Percentiles rank a stretch among this genome's conserved stretches.
Evolutionary conservation across 2,888 invertebrate species (phyloP).

Genomic region (Uropetala carovei): DNA sequence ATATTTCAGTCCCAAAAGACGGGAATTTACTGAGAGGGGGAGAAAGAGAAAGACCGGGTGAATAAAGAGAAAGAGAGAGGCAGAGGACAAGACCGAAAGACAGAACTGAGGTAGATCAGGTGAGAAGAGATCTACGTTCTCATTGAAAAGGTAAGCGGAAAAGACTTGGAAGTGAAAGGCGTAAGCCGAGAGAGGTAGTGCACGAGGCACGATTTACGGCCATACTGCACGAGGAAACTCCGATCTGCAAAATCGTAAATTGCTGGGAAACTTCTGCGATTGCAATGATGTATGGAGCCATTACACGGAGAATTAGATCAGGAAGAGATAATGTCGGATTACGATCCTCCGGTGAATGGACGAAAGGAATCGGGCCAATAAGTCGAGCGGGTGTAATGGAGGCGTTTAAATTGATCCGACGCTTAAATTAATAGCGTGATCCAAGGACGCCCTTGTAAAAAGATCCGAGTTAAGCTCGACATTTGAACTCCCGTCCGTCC

Average conservation of each 20-base stretch:
- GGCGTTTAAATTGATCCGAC: conserved; percentile 38
- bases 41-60: background rate
- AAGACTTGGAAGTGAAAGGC: conserved; percentile 32
- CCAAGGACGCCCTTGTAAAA: background rate
- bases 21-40: background rate
- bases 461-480: background rate
- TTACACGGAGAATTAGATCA: conserved; percentile 59
- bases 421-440: conserved; percentile 53
- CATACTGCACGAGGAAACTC: conserved; percentile 39
- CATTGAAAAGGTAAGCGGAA: conserved; percentile 52
- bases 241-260: conserved; percentile 34
- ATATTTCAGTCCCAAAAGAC: too few species aligned
- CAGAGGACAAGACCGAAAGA: background rate
- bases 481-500: conserved; percentile 17
- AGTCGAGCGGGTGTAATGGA: conserved; percentile 46
- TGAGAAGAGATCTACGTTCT: background rate
- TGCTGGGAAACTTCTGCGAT: conserved; percentile 43
- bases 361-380: conserved; percentile 40
- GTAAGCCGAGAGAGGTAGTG: conserved; percentile 36
- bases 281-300: conserved; percentile 52
- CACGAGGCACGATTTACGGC: conserved; percentile 41
- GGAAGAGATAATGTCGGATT: conserved; percentile 44
- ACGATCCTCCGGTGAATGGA: conserved; percentile 4
- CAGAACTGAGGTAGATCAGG: too few species aligned
- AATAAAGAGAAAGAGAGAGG: background rate